phyloP scores from a whole-genome alignment of 2,797 vertebrate species.

The Alfaro cultratus region DNA sequence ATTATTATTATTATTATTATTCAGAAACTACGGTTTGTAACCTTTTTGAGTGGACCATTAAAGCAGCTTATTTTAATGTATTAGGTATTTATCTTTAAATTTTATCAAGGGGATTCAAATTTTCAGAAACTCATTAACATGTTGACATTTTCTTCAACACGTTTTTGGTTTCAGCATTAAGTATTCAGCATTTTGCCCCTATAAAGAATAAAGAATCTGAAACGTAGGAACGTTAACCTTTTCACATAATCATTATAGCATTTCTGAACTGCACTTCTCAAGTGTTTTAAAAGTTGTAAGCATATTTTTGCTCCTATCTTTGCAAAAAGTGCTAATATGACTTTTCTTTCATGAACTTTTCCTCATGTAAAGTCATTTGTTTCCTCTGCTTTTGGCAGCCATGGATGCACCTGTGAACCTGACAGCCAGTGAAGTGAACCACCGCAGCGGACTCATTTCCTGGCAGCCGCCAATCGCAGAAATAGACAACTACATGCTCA shows the following conservation, averaged over 20 bases:
- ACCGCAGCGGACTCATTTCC: conserved; percentile 92
- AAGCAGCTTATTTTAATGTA: background rate
- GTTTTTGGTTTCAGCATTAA: background rate
- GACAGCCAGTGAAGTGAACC: conserved; percentile 92
- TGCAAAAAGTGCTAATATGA: background rate
- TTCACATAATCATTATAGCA: background rate
- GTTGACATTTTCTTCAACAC: background rate
- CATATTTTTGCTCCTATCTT: background rate
- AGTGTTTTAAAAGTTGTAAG: background rate
- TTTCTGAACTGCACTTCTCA: background rate
- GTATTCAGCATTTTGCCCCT: background rate
- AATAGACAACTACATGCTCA: conserved; percentile 95
- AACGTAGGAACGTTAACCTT: background rate
- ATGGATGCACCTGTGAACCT: conserved; percentile 93
- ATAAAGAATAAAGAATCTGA: background rate
- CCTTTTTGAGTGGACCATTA: background rate
- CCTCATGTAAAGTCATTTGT: background rate
- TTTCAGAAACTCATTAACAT: background rate
- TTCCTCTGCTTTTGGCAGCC: conserved; percentile 74
- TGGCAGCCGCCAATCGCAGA: conserved; percentile 92
- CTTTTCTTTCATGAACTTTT: background rate
- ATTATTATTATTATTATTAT: background rate
- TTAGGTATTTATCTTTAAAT: background rate
- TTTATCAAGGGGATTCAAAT: background rate
- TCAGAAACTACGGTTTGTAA: background rate